phyloP scores from a whole-genome alignment of 37 sponge, comb jelly and placozoan genomes.

The Chondrilla cf. caribensis region DNA sequence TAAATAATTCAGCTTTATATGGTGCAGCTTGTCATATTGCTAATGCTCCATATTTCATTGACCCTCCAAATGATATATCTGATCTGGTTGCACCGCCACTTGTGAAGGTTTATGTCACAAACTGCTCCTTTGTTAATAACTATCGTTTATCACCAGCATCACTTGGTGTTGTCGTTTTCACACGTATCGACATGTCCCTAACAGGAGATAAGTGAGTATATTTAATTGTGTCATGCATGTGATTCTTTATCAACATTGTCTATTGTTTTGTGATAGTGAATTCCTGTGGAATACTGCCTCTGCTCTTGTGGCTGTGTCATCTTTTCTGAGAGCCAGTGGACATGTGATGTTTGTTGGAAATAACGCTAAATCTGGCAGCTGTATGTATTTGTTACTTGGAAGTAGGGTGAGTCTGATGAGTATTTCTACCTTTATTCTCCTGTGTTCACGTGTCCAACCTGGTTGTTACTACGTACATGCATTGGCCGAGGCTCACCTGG shows the following conservation, averaged over 20 bases:
- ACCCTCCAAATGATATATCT: neutral
- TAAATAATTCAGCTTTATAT: neutral
- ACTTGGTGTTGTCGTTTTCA: neutral
- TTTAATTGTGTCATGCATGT: too few relatives aligned
- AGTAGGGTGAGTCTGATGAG: neutral
- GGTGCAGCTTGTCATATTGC: neutral
- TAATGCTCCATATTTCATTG: slow-evolving; percentile 2
- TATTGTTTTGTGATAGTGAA: too few relatives aligned
- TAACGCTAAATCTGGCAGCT: neutral
- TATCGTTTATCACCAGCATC: neutral
- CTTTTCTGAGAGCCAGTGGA: neutral
- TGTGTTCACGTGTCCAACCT: too few relatives aligned
- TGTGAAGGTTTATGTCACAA: neutral
- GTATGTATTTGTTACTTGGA: neutral
- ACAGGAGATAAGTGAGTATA: neutral
- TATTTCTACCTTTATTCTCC: too few relatives aligned
- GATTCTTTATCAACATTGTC: too few relatives aligned
- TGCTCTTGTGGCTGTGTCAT: neutral
- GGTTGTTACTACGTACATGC: too few relatives aligned
- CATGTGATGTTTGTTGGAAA: neutral
- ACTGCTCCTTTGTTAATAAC: neutral
- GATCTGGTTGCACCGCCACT: neutral
- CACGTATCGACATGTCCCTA: neutral
- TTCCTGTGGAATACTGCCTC: neutral
- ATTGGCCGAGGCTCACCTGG: too few relatives aligned